These are phyloP conservation scores for Actinernus sp. DNA, from an alignment of 92 coral and sea anemone species.

Conservation along the genomic window DNA sequence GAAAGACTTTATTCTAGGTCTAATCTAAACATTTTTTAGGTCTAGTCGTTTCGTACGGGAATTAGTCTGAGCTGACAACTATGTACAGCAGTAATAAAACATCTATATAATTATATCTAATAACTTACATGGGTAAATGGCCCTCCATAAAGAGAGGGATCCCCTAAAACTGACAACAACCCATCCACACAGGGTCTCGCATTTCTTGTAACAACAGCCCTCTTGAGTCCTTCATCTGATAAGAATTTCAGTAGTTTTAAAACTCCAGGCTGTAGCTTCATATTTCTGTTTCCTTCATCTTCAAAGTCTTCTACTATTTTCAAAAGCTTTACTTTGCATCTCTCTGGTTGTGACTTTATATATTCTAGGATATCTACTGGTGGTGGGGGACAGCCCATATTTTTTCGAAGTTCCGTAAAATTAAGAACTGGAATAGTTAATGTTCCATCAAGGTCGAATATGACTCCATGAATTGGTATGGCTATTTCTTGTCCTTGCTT, in stretches of 20 bases:
- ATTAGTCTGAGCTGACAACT: too few relatives aligned
- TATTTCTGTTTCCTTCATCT: constrained; percentile 83
- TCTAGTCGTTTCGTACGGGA: too few relatives aligned
- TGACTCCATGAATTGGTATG: constrained; percentile 75
- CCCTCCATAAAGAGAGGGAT: constrained; percentile 78
- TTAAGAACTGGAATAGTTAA: constrained; percentile 84
- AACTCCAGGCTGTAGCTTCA: constrained; percentile 89
- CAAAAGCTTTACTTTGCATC: constrained; percentile 53
- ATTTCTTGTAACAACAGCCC: constrained; percentile 89
- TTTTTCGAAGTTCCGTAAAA: constrained; percentile 64
- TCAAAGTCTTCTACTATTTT: constrained; percentile 86
- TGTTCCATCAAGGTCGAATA: constrained; percentile 95
- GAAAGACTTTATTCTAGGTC: too few relatives aligned
- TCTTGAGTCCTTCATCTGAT: constrained; percentile 55
- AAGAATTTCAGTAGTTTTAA: constrained; percentile 66
- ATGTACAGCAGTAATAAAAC: too few relatives aligned
- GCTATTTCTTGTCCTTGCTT: not conserved
- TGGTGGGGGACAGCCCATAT: constrained; percentile 68
- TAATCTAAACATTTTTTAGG: too few relatives aligned
- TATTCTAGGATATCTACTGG: constrained; percentile 71
- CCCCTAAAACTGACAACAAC: constrained; percentile 71
- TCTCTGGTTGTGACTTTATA: constrained; percentile 63
- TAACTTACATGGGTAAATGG: constrained; percentile 89
- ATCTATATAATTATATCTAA: too few relatives aligned
- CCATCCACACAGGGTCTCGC: constrained; percentile 79